Evolutionary conservation across 2,797 vertebrate species (phyloP), one percentile per base, ranked within the genome.

Genomic region (Sparidentex hasta): DNA sequence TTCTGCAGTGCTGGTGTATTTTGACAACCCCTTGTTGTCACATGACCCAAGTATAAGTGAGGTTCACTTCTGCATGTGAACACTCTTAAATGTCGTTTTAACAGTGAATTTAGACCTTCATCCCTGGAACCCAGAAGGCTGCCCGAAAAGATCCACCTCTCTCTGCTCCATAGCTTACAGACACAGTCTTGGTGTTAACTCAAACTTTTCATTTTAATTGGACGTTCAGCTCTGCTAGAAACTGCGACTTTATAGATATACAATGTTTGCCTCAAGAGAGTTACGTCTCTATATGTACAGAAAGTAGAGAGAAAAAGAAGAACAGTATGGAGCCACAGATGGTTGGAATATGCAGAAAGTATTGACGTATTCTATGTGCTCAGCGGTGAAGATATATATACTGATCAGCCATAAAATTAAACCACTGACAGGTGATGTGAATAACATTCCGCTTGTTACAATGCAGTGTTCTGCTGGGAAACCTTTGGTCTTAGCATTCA

Each of bases 1-100:
- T 81, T 78, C 78, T 59, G 18, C 62, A 41, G 29, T 21, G 20
- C 47, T 25, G 7, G 3, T 55, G 41, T 55, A 17, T 47, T 78
- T 75, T 47, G 13, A 50, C 51, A 71, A 38, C 13, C 11, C 52
- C 16, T 65, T 51, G 54, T 56, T 29, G 41, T 44, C 21, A n/a
- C 6, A 61, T 33, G 41, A 58, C n/a, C 13, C 46, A 18, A 5
- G 38, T 14, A n/a, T 12, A 33, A 25, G 14, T 47, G 14, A 11
- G 7, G 17, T 38, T 50, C 12, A 63, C 38, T 54, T 38, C 18
- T 56, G 18, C 44, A 38, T 64, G 33, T 56, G 3, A 65, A 20
- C 25, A 48, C 12, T 44, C 23, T 29, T 46, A 44, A 74, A 52
- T 44, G 3, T 29, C 21, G 2, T 57, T 54, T 16, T 1, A 43